phyloP scores from a whole-genome alignment of 2,797 vertebrate species.

The Columba guinea region DNA sequence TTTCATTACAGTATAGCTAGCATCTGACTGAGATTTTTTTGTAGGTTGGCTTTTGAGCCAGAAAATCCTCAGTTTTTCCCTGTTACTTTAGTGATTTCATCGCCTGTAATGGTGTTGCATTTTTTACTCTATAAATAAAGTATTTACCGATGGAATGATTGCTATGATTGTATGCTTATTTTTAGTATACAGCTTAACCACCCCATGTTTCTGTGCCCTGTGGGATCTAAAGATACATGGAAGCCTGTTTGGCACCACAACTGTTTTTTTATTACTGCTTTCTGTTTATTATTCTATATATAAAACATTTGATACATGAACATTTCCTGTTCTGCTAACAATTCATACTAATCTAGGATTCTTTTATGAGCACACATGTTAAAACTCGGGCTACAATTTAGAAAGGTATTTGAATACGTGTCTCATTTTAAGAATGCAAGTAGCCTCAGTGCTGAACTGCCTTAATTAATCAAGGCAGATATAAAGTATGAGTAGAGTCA shows the following conservation, averaged over 20 bases:
- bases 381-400: background rate
- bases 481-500: background rate
- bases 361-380: background rate
- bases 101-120: background rate
- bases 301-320: background rate
- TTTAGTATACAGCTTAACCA: background rate
- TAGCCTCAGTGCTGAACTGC: background rate
- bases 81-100: background rate
- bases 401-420: background rate
- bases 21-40: background rate
- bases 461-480: slow-evolving; percentile 35
- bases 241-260: background rate
- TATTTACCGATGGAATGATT: background rate
- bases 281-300: slow-evolving; percentile 27
- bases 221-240: background rate
- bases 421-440: background rate
- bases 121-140: background rate
- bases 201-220: background rate
- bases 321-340: slow-evolving; percentile 15
- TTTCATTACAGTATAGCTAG: background rate
- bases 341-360: background rate
- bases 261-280: background rate
- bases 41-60: background rate
- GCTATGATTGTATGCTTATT: background rate
- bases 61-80: background rate